Evolutionary conservation across 2,888 invertebrate species (phyloP).

Genomic region (Vannuccia rotundouncinata): DNA sequence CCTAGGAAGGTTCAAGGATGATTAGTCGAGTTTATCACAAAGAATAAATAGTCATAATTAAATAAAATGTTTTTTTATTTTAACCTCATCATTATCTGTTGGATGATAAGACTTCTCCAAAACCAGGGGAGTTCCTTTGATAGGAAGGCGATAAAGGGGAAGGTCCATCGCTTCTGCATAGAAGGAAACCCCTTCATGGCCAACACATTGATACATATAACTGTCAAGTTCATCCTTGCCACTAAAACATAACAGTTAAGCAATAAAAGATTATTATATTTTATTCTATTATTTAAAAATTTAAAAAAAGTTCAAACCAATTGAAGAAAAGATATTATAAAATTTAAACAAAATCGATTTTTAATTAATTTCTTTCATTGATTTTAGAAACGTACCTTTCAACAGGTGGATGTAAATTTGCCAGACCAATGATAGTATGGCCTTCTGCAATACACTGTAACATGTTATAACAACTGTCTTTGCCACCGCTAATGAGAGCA

Average conservation of each 20-base stretch:
- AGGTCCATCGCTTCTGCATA: constrained; percentile 88
- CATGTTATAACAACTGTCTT: constrained; percentile 98
- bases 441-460: constrained; percentile 93
- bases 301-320: no score
- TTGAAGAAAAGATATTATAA: no score
- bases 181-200: constrained; percentile 82
- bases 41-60: no score
- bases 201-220: constrained; percentile 99
- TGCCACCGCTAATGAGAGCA: constrained; percentile 73
- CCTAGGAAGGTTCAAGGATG: no score
- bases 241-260: constrained; percentile 27
- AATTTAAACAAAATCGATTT: no score
- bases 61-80: background rate
- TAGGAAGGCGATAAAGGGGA: constrained; percentile 77
- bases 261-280: constrained; percentile 8
- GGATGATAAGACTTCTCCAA: constrained; percentile 62
- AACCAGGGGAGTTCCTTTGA: constrained; percentile 74
- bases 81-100: background rate
- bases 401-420: constrained; percentile 76
- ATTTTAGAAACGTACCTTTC: constrained; percentile 62
- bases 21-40: constrained; percentile 61
- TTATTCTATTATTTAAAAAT: constrained; percentile 18
- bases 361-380: constrained; percentile 45
- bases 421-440: constrained; percentile 87
- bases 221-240: constrained; percentile 73